phyloP scores from a whole-genome alignment of 1,140 invertebrate species.

The Orchesella cincta region DNA sequence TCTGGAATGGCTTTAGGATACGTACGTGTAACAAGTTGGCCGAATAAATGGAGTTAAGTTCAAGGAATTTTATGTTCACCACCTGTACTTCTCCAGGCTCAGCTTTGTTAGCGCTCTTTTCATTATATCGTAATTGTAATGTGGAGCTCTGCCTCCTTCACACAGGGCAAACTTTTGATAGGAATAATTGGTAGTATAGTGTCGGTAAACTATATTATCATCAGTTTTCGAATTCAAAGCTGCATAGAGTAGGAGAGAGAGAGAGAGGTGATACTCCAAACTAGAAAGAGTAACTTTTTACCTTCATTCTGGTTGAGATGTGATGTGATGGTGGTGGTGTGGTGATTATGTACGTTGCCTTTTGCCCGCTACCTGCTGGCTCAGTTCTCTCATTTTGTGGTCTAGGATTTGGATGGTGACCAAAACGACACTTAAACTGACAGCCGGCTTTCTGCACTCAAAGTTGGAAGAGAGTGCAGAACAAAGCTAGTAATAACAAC shows the following conservation, averaged over 20 bases:
- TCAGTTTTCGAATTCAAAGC: not conserved
- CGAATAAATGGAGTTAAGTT: no score
- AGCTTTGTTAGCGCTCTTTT: no score
- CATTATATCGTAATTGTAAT: no score
- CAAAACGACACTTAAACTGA: slow-evolving; percentile 30
- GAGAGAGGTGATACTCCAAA: not conserved
- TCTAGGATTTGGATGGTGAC: slow-evolving; percentile 25
- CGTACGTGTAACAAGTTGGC: no score
- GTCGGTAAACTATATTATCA: no score
- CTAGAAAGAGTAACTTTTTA: not conserved
- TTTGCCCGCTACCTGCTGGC: slow-evolving; percentile 24
- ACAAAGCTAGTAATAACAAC: slow-evolving; percentile 15
- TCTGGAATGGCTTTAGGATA: no score
- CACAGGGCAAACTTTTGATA: no score
- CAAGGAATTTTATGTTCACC: no score
- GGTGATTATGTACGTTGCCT: slow-evolving; percentile 22
- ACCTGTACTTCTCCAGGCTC: no score
- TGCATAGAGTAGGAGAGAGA: not conserved
- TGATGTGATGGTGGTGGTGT: slow-evolving; percentile 24
- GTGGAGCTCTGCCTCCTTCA: no score
- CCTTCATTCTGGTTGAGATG: slow-evolving; percentile 16
- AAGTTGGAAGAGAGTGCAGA: not conserved
- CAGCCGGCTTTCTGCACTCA: slow-evolving; percentile 22
- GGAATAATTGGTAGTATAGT: no score
- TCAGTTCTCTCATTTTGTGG: slow-evolving; percentile 13